Conservation (phyloP, 2,888 invertebrate species). For the Coecobrya sp. region DNA sequence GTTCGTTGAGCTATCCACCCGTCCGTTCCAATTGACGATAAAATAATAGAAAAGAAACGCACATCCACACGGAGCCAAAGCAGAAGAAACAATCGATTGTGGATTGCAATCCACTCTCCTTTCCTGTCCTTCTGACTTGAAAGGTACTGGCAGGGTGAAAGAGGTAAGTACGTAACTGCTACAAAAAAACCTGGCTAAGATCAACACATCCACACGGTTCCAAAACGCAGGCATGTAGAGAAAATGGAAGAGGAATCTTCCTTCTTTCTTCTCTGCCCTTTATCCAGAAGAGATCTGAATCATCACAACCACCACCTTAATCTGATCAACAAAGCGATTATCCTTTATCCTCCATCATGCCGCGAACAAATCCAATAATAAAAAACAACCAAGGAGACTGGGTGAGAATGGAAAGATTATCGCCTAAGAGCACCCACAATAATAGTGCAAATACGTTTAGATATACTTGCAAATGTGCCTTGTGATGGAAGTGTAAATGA, state of each 20-base stretch:
- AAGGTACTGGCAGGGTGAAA: not conserved
- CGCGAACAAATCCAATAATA: slow-evolving; percentile 33
- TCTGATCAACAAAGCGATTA: slow-evolving; percentile 42
- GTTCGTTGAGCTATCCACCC: not conserved
- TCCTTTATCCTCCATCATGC: not conserved
- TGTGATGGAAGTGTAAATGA: slow-evolving; percentile 51
- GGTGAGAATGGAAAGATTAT: not conserved
- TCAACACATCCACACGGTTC: not conserved
- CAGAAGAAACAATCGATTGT: not conserved
- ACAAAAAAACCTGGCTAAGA: slow-evolving; percentile 14
- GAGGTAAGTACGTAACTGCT: slow-evolving; percentile 15
- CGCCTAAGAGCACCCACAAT: not conserved
- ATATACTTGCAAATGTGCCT: not conserved
- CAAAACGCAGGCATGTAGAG: not conserved
- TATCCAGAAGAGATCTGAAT: not conserved
- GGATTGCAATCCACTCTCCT: not conserved
- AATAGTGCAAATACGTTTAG: too few species aligned
- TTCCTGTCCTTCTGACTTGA: not conserved
- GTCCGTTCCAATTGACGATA: slow-evolving; percentile 35
- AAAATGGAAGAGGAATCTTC: not conserved
- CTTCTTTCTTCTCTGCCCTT: not conserved
- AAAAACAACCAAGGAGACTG: slow-evolving; percentile 10
- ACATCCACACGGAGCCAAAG: not conserved
- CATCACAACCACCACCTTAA: not conserved
- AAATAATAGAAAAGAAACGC: slow-evolving; percentile 42